Conservation (phyloP, 2,113 vertebrate genomes). For the Rhynchomys soricoides region DNA sequence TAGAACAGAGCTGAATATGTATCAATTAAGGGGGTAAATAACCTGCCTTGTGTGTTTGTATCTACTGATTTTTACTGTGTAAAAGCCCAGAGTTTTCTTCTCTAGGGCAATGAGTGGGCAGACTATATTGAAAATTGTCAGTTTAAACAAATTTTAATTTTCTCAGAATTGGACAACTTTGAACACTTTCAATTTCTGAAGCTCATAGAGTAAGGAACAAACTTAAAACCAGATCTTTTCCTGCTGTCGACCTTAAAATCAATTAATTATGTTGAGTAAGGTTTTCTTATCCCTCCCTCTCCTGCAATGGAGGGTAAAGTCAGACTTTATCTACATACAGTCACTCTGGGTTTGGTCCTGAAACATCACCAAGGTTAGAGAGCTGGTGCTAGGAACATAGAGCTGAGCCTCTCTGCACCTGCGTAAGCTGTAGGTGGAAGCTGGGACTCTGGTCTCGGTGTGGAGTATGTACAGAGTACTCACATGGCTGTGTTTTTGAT, state of each 20-base stretch:
- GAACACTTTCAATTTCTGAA: constrained; percentile 37
- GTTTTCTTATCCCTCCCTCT: background rate
- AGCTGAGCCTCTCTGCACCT: background rate
- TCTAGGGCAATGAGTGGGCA: constrained; percentile 21
- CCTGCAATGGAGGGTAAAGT: background rate
- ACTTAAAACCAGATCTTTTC: constrained; percentile 11
- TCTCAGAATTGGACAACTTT: constrained; percentile 28
- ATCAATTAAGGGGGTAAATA: background rate
- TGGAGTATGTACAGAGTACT: constrained; percentile 81
- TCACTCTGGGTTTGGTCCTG: background rate
- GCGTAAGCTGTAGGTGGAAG: background rate
- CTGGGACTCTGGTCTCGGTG: background rate
- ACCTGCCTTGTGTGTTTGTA: background rate
- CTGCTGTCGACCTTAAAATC: background rate
- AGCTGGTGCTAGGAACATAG: background rate
- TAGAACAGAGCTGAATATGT: constrained; percentile 21
- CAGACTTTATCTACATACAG: background rate
- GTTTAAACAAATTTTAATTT: constrained; percentile 20
- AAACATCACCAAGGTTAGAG: background rate
- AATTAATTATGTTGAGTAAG: background rate
- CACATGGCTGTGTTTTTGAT: constrained; percentile 99
- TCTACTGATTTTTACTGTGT: background rate
- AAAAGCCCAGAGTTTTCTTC: constrained; percentile 26
- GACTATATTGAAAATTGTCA: background rate
- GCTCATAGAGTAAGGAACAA: constrained; percentile 28